Percentiles rank a stretch among this genome's conserved stretches.
Conservation (phyloP, 2,888 invertebrate genomes). For the Protodeltote pygarga region DNA sequence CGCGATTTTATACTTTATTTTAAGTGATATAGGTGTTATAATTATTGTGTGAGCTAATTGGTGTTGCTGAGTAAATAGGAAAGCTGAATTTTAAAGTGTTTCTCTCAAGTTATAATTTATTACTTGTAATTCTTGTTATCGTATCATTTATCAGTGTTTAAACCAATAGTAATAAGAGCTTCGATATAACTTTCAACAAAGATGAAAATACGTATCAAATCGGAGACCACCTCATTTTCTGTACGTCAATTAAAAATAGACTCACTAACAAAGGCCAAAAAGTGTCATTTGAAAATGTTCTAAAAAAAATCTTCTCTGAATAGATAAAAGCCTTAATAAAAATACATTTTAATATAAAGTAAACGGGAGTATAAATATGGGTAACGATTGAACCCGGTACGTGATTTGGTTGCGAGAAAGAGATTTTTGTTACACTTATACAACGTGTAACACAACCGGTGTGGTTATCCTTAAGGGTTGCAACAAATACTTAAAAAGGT, state of each 20-base stretch:
- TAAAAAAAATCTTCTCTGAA: conserved; percentile 32
- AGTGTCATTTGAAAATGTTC: conserved; percentile 20
- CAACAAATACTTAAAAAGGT: no score
- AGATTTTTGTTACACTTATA: conserved; percentile 43
- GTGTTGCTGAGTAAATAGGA: no score
- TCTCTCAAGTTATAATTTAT: no score
- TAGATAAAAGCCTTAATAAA: conserved; percentile 48
- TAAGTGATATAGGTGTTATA: conserved; percentile 22
- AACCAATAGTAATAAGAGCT: background rate
- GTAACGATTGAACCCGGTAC: conserved; percentile 43
- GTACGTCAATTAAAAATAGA: no score
- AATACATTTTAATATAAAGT: conserved; percentile 52
- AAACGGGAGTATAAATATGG: conserved; percentile 43
- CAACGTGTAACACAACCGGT: no score
- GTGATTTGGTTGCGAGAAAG: conserved; percentile 36
- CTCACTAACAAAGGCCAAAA: background rate
- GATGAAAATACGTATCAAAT: no score
- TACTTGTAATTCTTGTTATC: no score
- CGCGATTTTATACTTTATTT: conserved; percentile 39
- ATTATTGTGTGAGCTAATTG: conserved; percentile 17
- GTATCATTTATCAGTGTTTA: no score
- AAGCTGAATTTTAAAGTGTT: no score
- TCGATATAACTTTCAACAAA: background rate
- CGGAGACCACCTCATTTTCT: no score
- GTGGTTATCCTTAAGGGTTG: no score